These are phyloP conservation scores for Drosophila mayri DNA, from an alignment of 1,140 invertebrate species.

Conservation along the genomic window DNA sequence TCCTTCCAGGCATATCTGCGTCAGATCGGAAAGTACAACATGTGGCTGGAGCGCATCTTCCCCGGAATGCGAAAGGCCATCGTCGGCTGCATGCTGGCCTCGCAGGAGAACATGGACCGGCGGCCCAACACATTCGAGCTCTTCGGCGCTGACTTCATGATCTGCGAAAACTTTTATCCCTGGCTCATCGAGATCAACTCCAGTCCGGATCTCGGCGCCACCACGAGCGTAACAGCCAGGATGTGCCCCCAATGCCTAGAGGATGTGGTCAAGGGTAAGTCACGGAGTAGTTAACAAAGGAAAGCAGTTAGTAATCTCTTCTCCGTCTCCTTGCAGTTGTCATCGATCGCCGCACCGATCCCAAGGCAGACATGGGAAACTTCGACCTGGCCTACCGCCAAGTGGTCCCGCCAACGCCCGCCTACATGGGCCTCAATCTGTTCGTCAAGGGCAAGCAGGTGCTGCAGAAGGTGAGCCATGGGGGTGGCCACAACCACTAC, in stretches of 20 bases:
- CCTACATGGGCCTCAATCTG: slow-evolving; percentile 90
- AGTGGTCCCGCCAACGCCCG: slow-evolving; percentile 90
- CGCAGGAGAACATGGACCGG: slow-evolving; percentile 94
- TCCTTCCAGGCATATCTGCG: slow-evolving; percentile 90
- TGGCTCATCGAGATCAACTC: slow-evolving; percentile 98
- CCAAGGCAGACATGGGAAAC: slow-evolving; percentile 92
- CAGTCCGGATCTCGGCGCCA: slow-evolving; percentile 95
- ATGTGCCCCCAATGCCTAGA: slow-evolving; percentile 95
- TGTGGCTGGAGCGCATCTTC: slow-evolving; percentile 93
- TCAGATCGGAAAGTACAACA: slow-evolving; percentile 89
- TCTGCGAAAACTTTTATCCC: slow-evolving; percentile 94
- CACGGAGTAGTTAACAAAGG: too few relatives aligned
- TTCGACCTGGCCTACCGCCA: slow-evolving; percentile 94
- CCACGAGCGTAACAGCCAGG: slow-evolving; percentile 94
- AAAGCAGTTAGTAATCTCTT: neutral
- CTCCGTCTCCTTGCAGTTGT: slow-evolving; percentile 89
- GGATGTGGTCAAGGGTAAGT: slow-evolving; percentile 95
- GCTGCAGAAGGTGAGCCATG: slow-evolving; percentile 62
- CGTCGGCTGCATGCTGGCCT: slow-evolving; percentile 93
- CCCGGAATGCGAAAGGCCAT: slow-evolving; percentile 96
- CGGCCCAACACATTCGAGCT: slow-evolving; percentile 96
- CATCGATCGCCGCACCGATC: slow-evolving; percentile 92
- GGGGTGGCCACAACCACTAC: slow-evolving; percentile 51
- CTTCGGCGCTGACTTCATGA: slow-evolving; percentile 97
- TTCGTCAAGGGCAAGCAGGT: slow-evolving; percentile 83